Evolutionary conservation across 2,888 invertebrate genomes (phyloP), one percentile per base, ranked within the genome.

Genomic region (Euplagia quadripunctaria): DNA sequence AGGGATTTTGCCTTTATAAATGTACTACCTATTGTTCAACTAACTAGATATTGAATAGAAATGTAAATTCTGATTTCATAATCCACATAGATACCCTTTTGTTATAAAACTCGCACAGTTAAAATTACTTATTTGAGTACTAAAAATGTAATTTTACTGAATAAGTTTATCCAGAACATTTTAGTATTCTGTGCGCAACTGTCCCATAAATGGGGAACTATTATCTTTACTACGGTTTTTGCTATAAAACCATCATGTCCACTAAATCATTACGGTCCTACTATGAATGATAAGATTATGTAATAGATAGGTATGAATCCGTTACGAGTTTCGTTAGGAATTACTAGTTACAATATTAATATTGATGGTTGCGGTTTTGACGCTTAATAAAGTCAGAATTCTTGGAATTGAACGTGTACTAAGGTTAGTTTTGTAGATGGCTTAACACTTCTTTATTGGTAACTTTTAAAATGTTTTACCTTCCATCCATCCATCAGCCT

Each of bases 231-330:
- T 68, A 51, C 71, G 63, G 61, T 61, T 61, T 46, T 17, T 46
- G 43, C 64, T 76, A 72, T 83, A 81, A 81, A 81, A 74, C 68
- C 79, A 83, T 83, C 78, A 81, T 73, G 68, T 76, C 14, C 61
- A 31, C 31, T 61, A 61, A 31, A 61, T 61, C 61, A 31, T 61
- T 61, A 16, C 16, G 20, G 7, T 12, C 49, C 14, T 46, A 49
- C 66, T 49, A 31, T 16, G 66, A 51, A 66, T 66, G 66, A 49
- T 14, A 66, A 49, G n/a, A 46, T 66, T 20, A 31, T 66, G 14
- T 66, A 7, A 66, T 49, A 49, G 12, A 61, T 61, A 61, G 11
- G 58, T 46, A 46, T 31, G 58, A 5, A 31, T 61, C n/a, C n/a
- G 20, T 58, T 12, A 0, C 6, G 6, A 16, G 52, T 52, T 14